Evolutionary conservation across 1,140 invertebrate genomes (phyloP), one percentile per base, ranked within the genome.

Genomic region (Tetramorium parvispinum): DNA sequence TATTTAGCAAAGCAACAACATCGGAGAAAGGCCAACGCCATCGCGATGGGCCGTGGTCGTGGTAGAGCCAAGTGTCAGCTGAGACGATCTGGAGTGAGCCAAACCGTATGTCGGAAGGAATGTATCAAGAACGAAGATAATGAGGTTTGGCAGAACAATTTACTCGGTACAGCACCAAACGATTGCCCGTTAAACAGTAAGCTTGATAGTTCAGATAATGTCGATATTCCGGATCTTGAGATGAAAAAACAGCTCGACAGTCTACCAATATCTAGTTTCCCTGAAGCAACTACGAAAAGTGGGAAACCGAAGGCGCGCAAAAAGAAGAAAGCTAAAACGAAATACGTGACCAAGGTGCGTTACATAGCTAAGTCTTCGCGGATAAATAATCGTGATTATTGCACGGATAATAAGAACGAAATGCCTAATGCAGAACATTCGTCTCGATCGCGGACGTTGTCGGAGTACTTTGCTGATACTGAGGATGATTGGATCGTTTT

Each of bases 391-490:
- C 78, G 10, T 1, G 24, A 79, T 32, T 32, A 32, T 32, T 32
- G 0, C 32, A 32, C 0, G 53, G 18, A 85, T 66, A 55, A 63
- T 24, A 2, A 63, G 3, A 55, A 43, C 0, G 43, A 78, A 6
- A 77, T 24, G 4, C 7, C 11, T 43, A 8, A 76, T 61, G 32
- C 5, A 24, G n/a, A 40, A 27, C 85, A 86, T 27, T 37, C 32
- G 27, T 91, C 71, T 70, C 86, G 88, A 59, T 65, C 83, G 7
- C 89, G 91, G 18, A 32, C 88, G 7, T 16, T 91, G 8, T 95
- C 94, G 5, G 94, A 94, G 73, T 93, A 88, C 78, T 95, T 95
- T 1, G 79, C 92, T 3, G 94, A 95, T 63, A 95, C 94, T 11
- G 94, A 95, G 43, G 95, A 95, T 70, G 24, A 13, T 43, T 77